A percentile compares a stretch with the other conserved stretches of the same genome.
These are phyloP conservation scores for Ptiloglossa arizonensis DNA, from an alignment of 1,140 invertebrate genomes.

Conservation along the genomic window DNA sequence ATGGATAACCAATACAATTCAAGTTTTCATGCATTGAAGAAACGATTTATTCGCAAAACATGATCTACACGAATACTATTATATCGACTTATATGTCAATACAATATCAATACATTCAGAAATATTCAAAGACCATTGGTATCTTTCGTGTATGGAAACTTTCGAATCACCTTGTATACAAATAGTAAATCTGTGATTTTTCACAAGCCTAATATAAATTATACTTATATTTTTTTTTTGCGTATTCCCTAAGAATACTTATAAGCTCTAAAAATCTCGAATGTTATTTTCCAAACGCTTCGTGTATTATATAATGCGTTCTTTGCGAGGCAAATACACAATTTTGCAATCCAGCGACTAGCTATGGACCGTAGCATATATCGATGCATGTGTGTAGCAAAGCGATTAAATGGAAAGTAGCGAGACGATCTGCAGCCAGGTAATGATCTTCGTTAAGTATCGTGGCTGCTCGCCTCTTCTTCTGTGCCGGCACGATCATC, in stretches of 20 bases:
- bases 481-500: neutral
- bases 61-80: too few relatives aligned
- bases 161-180: too few relatives aligned
- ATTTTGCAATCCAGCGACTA: neutral
- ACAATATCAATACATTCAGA: too few relatives aligned
- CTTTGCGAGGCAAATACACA: slow-evolving; percentile 3
- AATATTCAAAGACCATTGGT: too few relatives aligned
- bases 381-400: slow-evolving; percentile 5
- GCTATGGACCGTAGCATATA: neutral
- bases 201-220: too few relatives aligned
- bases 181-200: too few relatives aligned
- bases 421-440: slow-evolving; percentile 32
- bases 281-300: neutral
- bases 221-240: too few relatives aligned
- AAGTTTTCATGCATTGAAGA: too few relatives aligned
- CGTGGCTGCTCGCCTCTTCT: slow-evolving; percentile 17
- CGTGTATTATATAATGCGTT: neutral
- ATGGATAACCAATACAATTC: too few relatives aligned
- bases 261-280: neutral
- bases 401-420: slow-evolving; percentile 56
- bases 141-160: too few relatives aligned
- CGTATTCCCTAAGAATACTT: neutral
- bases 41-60: too few relatives aligned
- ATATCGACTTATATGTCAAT: too few relatives aligned
- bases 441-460: slow-evolving; percentile 51